A percentile compares a stretch with the other conserved stretches of the same genome.
Evolutionary conservation across 1,140 invertebrate genomes (phyloP).

Genomic region (Centruroides vittatus): DNA sequence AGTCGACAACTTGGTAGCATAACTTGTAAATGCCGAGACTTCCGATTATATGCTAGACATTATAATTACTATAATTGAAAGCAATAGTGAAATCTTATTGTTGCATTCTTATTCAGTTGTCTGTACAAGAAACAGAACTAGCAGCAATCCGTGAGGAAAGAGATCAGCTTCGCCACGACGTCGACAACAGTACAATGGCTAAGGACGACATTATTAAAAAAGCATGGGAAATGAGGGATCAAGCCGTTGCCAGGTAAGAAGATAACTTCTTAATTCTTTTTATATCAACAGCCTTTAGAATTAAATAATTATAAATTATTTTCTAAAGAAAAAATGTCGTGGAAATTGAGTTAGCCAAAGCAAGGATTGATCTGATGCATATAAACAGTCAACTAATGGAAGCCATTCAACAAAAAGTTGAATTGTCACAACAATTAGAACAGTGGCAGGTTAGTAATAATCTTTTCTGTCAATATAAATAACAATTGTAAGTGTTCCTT

Average conservation of each 20-base stretch:
- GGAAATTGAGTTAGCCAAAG: slow-evolving; percentile 73
- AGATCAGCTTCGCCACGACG: slow-evolving; percentile 56
- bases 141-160: slow-evolving; percentile 61
- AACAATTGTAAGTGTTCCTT: too few relatives aligned
- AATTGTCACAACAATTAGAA: slow-evolving; percentile 82
- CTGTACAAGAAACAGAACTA: slow-evolving; percentile 66
- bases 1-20: too few relatives aligned
- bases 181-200: slow-evolving; percentile 36
- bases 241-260: slow-evolving; percentile 53
- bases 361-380: slow-evolving; percentile 77
- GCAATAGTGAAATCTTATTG: background rate
- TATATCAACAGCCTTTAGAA: too few relatives aligned
- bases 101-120: slow-evolving; percentile 36
- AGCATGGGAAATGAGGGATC: slow-evolving; percentile 68
- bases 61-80: background rate
- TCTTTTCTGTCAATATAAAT: background rate
- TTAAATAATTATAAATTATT: background rate
- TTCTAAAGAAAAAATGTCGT: slow-evolving; percentile 53
- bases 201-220: slow-evolving; percentile 57
- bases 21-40: too few relatives aligned
- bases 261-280: background rate
- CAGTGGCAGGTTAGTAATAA: slow-evolving; percentile 69
- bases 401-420: slow-evolving; percentile 86
- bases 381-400: slow-evolving; percentile 87
- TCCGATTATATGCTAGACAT: background rate